Conservation (phyloP, 2,888 invertebrate genomes). For the Orchestes rusci region DNA sequence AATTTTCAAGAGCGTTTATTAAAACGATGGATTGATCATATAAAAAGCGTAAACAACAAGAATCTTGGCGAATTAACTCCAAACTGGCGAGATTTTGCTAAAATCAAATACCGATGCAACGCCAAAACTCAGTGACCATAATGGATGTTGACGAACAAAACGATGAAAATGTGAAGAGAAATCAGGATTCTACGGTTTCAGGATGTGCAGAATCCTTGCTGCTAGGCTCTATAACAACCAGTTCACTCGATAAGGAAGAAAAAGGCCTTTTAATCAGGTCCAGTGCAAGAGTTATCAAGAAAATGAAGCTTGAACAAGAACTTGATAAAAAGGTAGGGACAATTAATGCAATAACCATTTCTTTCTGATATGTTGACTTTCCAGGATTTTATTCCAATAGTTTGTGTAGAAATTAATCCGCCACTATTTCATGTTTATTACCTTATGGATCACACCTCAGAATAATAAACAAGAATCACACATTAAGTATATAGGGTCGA, state of each 20-base stretch:
- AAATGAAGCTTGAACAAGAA: slow-evolving; percentile 56
- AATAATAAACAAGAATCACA: too few species aligned
- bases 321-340: slow-evolving; percentile 21
- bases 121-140: slow-evolving; percentile 9
- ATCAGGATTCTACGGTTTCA: neutral
- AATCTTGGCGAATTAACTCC: slow-evolving; percentile 7
- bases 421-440: too few species aligned
- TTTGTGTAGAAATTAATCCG: too few species aligned
- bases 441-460: too few species aligned
- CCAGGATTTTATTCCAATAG: neutral
- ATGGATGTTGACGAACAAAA: slow-evolving; percentile 19
- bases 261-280: slow-evolving; percentile 51
- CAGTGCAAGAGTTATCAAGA: slow-evolving; percentile 73
- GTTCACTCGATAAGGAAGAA: slow-evolving; percentile 38
- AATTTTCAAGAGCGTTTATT: slow-evolving; percentile 1
- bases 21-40: too few species aligned
- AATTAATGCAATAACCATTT: too few species aligned
- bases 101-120: slow-evolving; percentile 10
- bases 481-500: too few species aligned
- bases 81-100: slow-evolving; percentile 1
- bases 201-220: slow-evolving; percentile 35
- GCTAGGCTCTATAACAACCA: slow-evolving; percentile 63
- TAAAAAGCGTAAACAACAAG: neutral
- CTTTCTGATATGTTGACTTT: too few species aligned
- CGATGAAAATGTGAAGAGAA: slow-evolving; percentile 18